Conservation (phyloP, 2,113 vertebrate genomes). For the Paraplagusia blochii region DNA sequence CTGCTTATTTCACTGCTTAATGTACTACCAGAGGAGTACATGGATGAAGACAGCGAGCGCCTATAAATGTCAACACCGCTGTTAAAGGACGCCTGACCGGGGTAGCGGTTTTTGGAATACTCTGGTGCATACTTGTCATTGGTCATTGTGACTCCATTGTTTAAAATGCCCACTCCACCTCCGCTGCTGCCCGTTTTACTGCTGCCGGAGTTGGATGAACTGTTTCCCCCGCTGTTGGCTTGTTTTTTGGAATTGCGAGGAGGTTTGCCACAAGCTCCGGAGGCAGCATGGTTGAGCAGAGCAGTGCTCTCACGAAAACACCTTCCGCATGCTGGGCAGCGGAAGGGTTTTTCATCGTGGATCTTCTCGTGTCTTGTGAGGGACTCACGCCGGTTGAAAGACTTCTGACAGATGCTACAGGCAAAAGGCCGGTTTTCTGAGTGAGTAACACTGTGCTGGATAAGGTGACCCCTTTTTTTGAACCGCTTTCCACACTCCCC, state of each 20-base stretch:
- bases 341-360: constrained; percentile 85
- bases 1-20: constrained; percentile 61
- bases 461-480: constrained; percentile 90
- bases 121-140: constrained; percentile 69
- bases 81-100: constrained; percentile 59
- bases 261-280: constrained; percentile 80
- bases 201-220: constrained; percentile 35
- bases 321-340: constrained; percentile 86
- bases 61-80: constrained; percentile 70
- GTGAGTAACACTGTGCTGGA: constrained; percentile 92
- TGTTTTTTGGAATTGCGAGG: constrained; percentile 59
- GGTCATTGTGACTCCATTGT: constrained; percentile 31
- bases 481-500: constrained; percentile 89
- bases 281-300: constrained; percentile 86
- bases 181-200: constrained; percentile 57
- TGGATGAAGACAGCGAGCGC: constrained; percentile 56
- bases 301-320: constrained; percentile 88
- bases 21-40: constrained; percentile 64
- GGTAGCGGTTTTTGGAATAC: constrained; percentile 75
- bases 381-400: constrained; percentile 90
- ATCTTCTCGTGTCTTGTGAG: constrained; percentile 90
- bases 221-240: neutral
- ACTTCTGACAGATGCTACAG: constrained; percentile 84
- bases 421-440: constrained; percentile 87
- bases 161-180: constrained; percentile 37